Conservation (phyloP, 2,888 invertebrate species). For the Xestoiulus laeticollis region DNA sequence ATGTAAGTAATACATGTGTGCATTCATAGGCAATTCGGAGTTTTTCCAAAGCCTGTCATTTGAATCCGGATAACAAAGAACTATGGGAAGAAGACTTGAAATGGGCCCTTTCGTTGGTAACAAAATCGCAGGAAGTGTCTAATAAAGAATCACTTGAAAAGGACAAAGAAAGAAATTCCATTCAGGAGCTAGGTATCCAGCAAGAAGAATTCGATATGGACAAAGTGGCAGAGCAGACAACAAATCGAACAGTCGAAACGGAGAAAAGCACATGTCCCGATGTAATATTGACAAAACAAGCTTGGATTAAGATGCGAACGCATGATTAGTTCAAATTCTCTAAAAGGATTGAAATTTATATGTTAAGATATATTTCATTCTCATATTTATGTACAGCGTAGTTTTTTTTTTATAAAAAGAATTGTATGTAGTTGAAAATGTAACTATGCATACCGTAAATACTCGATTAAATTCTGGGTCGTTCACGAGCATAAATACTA, state of each 20-base stretch:
- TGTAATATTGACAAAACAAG: neutral
- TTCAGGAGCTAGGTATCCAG: neutral
- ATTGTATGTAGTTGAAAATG: too few species aligned
- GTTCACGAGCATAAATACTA: too few species aligned
- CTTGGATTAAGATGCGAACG: neutral
- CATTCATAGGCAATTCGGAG: slow-evolving; percentile 61
- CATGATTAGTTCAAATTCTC: neutral
- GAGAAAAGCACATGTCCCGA: neutral
- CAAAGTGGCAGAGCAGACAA: too few species aligned
- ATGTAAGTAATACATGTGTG: neutral
- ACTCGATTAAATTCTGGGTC: too few species aligned
- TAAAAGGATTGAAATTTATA: too few species aligned
- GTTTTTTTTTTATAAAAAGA: too few species aligned
- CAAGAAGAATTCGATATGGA: neutral
- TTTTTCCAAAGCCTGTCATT: slow-evolving; percentile 63
- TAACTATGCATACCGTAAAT: too few species aligned
- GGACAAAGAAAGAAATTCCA: neutral
- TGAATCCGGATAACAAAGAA: slow-evolving; percentile 62
- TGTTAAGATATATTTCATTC: too few species aligned
- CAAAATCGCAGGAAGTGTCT: slow-evolving; percentile 29
- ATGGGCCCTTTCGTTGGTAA: slow-evolving; percentile 52
- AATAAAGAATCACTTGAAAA: neutral
- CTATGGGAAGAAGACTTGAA: slow-evolving; percentile 63
- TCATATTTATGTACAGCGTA: too few species aligned
- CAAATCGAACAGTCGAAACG: neutral